Percentiles rank a stretch among this genome's conserved stretches.
Conservation (phyloP, 2,113 vertebrate species). For the Larimichthys crocea region DNA sequence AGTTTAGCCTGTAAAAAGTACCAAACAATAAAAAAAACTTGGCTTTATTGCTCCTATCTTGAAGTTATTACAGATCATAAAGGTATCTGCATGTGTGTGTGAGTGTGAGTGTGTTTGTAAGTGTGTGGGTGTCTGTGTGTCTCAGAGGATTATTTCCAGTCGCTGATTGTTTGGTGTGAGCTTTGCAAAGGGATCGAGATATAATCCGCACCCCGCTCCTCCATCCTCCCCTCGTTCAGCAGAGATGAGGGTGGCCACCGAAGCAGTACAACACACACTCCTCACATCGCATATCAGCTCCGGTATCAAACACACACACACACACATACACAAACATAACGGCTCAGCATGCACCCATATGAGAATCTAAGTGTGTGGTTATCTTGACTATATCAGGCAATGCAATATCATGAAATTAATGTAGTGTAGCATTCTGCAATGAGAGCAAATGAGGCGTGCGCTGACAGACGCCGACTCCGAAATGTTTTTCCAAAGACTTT, state of each 20-base stretch:
- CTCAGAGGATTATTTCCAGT: constrained; percentile 77
- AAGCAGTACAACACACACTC: constrained; percentile 17
- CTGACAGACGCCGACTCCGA: neutral
- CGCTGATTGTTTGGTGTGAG: constrained; percentile 85
- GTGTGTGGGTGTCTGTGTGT: constrained; percentile 68
- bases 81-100: constrained; percentile 6
- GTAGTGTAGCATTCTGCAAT: neutral
- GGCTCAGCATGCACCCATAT: neutral
- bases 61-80: neutral
- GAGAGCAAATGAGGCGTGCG: neutral
- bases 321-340: neutral
- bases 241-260: constrained; percentile 44
- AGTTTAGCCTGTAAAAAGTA: neutral
- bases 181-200: constrained; percentile 79
- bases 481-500: neutral
- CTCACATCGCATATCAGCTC: neutral
- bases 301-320: neutral
- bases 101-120: constrained; percentile 1
- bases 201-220: constrained; percentile 72
- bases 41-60: neutral
- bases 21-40: neutral
- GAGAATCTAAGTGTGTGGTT: neutral
- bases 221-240: constrained; percentile 24
- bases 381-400: neutral
- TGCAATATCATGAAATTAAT: neutral